Evolutionary conservation across 2,113 vertebrate genomes (phyloP), one percentile per base, ranked within the genome.

Genomic region (Oncorhynchus clarkii): DNA sequence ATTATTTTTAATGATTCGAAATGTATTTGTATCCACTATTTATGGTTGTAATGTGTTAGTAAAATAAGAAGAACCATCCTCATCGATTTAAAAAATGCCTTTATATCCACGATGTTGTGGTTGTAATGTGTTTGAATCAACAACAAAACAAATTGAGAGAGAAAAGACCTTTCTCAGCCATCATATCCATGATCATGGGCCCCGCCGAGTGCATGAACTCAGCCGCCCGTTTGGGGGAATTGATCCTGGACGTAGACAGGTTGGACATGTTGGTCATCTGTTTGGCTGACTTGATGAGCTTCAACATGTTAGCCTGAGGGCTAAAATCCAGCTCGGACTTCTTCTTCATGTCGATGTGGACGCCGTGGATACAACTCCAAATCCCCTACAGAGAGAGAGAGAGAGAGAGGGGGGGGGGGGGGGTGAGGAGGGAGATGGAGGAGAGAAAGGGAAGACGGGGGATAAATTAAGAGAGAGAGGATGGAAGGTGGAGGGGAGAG

Each of bases 281-380:
- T 83, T 99, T 99, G 0, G 97, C 96, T 0, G 97, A 96, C 85
- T 96, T 95, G 59, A 99, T 94, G 59, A 99, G 94, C 83, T 98
- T 99, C 66, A 99, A 86, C 96, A 99, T 99, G 89, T 99, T 99
- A 80, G 96, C 96, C 86, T 99, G 98, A 9, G 98, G 98, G 3
- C 96, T 99, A 84, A 99, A 94, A 84, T 94, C 95, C 87, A 99
- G 94, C 82, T 97, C 96, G 2, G 97, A 96, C 84, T 98, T 99
- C 83, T 97, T 99, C 83, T 99, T 99, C 89, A 99, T 98, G 81
- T 99, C 98, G 70, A 96, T 98, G 78, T 99, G 97, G 26, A 99
- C 97, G 5, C 98, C 98, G 3, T 99, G 98, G 83, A 99, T 99
- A 86, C 98, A 99, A 90, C 98, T 99, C 92, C 97, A 99, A 89